Conservation (phyloP, 2,797 vertebrate species). For the Poeciliopsis infans region DNA sequence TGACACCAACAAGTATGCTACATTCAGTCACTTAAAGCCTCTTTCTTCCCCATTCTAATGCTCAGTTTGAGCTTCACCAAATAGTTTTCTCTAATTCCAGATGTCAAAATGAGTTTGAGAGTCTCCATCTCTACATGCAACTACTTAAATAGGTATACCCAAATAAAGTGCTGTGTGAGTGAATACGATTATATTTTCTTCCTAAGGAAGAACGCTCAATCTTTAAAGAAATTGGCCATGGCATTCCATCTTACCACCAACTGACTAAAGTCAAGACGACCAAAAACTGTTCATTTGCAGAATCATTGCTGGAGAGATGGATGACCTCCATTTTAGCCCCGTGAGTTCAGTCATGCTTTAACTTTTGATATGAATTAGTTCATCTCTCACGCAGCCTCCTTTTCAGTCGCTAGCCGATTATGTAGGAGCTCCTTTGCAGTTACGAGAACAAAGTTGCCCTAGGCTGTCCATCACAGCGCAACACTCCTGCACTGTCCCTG, state of each 20-base stretch:
- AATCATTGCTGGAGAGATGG: constrained; percentile 32
- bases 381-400: constrained; percentile 66
- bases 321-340: constrained; percentile 65
- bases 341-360: constrained; percentile 78
- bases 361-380: constrained; percentile 74
- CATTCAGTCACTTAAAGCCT: not conserved
- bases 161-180: not conserved
- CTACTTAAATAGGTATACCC: not conserved
- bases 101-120: not conserved
- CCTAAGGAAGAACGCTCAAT: constrained; percentile 10
- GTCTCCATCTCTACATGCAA: not conserved
- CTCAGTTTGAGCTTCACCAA: not conserved
- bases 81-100: not conserved
- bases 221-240: constrained; percentile 12
- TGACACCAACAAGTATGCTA: not conserved
- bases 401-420: constrained; percentile 71
- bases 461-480: constrained; percentile 67
- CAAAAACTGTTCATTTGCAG: constrained; percentile 15
- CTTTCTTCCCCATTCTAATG: not conserved
- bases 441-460: constrained; percentile 66
- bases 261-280: constrained; percentile 21
- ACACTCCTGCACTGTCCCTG: constrained; percentile 68
- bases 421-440: constrained; percentile 66
- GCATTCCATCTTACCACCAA: constrained; percentile 10
- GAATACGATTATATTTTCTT: not conserved